phyloP scores from a whole-genome alignment of 1,140 invertebrate species.

The Aporrectodea caliginosa region DNA sequence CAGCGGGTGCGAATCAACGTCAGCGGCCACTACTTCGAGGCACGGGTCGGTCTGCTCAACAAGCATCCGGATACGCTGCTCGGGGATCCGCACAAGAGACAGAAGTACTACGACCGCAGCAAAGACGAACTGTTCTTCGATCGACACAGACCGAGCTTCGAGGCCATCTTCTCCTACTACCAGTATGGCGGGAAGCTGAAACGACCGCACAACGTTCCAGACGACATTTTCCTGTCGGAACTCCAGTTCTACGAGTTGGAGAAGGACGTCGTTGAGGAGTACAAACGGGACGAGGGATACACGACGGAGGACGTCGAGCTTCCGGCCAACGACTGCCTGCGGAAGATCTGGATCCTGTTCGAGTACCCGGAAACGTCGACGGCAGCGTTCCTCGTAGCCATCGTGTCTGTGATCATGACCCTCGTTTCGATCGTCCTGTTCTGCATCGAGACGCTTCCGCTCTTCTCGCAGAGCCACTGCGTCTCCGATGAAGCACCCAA shows the following conservation, averaged over 20 bases:
- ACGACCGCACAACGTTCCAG: slow-evolving; percentile 49
- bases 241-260: slow-evolving; percentile 55
- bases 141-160: slow-evolving; percentile 56
- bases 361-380: slow-evolving; percentile 52
- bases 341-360: slow-evolving; percentile 53
- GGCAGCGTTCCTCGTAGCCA: slow-evolving; percentile 49
- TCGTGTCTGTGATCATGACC: slow-evolving; percentile 54
- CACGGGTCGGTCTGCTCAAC: slow-evolving; percentile 91
- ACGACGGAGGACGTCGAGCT: slow-evolving; percentile 44
- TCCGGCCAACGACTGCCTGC: slow-evolving; percentile 44
- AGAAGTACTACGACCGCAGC: slow-evolving; percentile 50
- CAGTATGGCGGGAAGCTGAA: slow-evolving; percentile 51
- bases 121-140: slow-evolving; percentile 56
- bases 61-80: slow-evolving; percentile 87
- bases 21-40: slow-evolving; percentile 96
- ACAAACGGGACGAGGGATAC: slow-evolving; percentile 52
- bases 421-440: slow-evolving; percentile 53
- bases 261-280: slow-evolving; percentile 47
- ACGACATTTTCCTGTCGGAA: slow-evolving; percentile 53
- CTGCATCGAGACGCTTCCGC: slow-evolving; percentile 52
- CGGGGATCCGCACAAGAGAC: slow-evolving; percentile 43
- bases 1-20: slow-evolving; percentile 96
- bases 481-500: slow-evolving; percentile 39
- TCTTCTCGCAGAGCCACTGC: slow-evolving; percentile 39
- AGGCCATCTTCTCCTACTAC: too few species aligned